Evolutionary conservation across 2,888 invertebrate species (phyloP).

Genomic region (Caenorhabditis doughertyi): DNA sequence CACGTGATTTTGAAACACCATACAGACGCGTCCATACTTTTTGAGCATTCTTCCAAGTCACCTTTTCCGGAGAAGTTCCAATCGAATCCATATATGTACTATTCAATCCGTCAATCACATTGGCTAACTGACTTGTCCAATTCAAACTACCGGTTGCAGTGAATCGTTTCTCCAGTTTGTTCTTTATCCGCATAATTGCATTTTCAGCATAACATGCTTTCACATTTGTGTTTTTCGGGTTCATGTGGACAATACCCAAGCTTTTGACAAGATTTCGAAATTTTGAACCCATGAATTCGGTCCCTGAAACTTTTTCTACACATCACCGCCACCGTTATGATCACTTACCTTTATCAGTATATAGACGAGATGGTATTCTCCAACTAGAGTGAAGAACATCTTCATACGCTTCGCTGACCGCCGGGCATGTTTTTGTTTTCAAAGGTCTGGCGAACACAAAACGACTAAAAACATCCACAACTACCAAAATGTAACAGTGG

Average conservation of each 20-base stretch:
- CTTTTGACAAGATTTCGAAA: slow-evolving; percentile 1
- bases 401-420: neutral
- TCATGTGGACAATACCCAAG: neutral
- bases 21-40: slow-evolving; percentile 20
- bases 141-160: neutral
- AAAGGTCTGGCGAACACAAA: slow-evolving; percentile 12
- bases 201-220: slow-evolving; percentile 38
- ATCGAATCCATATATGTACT: slow-evolving; percentile 23
- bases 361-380: neutral
- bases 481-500: slow-evolving; percentile 26
- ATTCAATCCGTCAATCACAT: slow-evolving; percentile 24
- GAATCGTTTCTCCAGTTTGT: slow-evolving; percentile 12
- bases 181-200: slow-evolving; percentile 32
- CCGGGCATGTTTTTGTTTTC: slow-evolving; percentile 26
- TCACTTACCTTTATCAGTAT: slow-evolving; percentile 19
- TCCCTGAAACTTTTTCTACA: too few species aligned
- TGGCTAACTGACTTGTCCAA: too few species aligned
- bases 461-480: slow-evolving; percentile 32
- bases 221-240: slow-evolving; percentile 25
- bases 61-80: slow-evolving; percentile 24
- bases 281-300: slow-evolving; percentile 27
- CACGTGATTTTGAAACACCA: neutral
- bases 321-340: too few species aligned
- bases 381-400: neutral
- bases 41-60: slow-evolving; percentile 21